phyloP scores from a whole-genome alignment of 2,888 invertebrate species.

The Caenorhabditis afra region DNA sequence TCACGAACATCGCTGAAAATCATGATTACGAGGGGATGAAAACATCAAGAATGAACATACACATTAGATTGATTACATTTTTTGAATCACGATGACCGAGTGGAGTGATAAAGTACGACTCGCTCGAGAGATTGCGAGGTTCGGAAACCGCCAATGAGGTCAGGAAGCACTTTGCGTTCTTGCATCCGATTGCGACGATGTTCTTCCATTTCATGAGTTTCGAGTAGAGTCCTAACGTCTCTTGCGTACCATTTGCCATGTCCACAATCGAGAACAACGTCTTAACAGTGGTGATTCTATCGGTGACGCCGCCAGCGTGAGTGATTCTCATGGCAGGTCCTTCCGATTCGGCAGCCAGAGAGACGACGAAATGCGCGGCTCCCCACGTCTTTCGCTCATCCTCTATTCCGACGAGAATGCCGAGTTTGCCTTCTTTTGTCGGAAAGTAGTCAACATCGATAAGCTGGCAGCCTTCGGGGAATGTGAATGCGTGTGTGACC shows the following conservation, averaged over 20 bases:
- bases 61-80: not conserved
- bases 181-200: conserved; percentile 40
- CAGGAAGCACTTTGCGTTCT: conserved; percentile 17
- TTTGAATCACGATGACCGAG: not conserved
- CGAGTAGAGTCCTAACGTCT: conserved; percentile 18
- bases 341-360: not conserved
- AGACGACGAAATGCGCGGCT: conserved; percentile 20
- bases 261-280: conserved; percentile 33
- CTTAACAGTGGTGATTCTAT: conserved; percentile 30
- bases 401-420: conserved; percentile 26
- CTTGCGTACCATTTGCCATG: conserved; percentile 17
- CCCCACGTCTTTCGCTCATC: conserved; percentile 29
- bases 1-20: not conserved
- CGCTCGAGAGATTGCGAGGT: too few relatives aligned
- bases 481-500: conserved; percentile 27
- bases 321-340: conserved; percentile 4
- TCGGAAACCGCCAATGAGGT: not conserved
- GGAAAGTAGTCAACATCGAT: conserved; percentile 59
- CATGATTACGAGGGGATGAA: not conserved
- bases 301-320: not conserved
- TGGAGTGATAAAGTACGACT: too few relatives aligned
- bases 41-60: not conserved
- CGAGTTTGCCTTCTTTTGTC: conserved; percentile 28
- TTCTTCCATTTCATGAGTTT: conserved; percentile 29
- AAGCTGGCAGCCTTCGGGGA: conserved; percentile 31